These are phyloP conservation scores for Heterodera schachtii DNA, from an alignment of 1,140 invertebrate species.

Conservation along the genomic window DNA sequence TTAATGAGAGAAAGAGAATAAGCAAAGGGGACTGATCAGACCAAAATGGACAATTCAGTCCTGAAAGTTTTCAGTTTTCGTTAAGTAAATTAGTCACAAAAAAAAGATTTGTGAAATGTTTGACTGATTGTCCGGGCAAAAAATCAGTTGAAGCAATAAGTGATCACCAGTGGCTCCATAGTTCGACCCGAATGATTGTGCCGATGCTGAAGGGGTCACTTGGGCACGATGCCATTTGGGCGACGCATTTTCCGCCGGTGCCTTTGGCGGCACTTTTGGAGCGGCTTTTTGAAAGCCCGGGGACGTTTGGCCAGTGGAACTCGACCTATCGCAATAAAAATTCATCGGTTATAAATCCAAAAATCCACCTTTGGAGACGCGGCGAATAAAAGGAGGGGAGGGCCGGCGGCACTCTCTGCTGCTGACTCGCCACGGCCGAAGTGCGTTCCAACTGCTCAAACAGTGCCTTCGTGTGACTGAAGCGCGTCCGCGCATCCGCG, in stretches of 20 bases:
- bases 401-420: slow-evolving; percentile 1
- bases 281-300: not conserved
- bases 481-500: slow-evolving; percentile 35
- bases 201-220: not conserved
- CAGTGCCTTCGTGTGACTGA: slow-evolving; percentile 39
- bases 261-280: slow-evolving; percentile 35
- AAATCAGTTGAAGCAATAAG: not conserved
- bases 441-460: slow-evolving; percentile 36
- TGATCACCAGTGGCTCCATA: not conserved
- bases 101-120: too few relatives aligned
- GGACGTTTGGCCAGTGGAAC: slow-evolving; percentile 9
- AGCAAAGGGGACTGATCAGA: too few relatives aligned
- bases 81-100: too few relatives aligned
- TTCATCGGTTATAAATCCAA: too few relatives aligned
- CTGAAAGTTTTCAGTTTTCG: too few relatives aligned
- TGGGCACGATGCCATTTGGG: slow-evolving; percentile 13
- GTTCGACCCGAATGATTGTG: slow-evolving; percentile 9
- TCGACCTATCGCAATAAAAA: not conserved
- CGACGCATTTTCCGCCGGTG: slow-evolving; percentile 5
- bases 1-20: too few relatives aligned
- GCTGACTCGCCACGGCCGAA: not conserved
- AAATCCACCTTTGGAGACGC: slow-evolving; percentile 30
- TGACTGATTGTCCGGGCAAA: not conserved
- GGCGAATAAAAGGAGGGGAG: slow-evolving; percentile 42
- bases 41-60: too few relatives aligned